Percentiles rank a stretch among this genome's conserved stretches.
These are phyloP conservation scores for Drosophila seguyi DNA, from an alignment of 1,140 invertebrate genomes.

Conservation along the genomic window DNA sequence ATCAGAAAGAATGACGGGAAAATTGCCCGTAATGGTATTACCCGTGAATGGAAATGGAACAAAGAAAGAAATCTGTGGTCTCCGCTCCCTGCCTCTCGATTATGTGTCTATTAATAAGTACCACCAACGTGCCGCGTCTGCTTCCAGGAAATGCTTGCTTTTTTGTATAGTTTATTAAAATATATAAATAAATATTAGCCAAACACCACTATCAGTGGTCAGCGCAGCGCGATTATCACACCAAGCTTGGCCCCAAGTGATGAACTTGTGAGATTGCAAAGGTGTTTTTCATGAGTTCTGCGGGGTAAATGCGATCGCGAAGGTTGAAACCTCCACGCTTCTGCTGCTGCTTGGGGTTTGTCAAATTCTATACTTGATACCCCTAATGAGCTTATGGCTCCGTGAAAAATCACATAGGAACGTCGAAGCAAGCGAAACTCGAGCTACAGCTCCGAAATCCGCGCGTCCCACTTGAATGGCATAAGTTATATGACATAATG, in stretches of 20 bases:
- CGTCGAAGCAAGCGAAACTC: conserved; percentile 21
- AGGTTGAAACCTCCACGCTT: conserved; percentile 3
- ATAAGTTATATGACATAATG: conserved; percentile 57
- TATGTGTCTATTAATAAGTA: conserved; percentile 14
- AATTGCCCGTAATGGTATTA: conserved; percentile 30
- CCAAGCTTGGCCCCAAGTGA: conserved; percentile 22
- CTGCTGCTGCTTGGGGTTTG: background rate
- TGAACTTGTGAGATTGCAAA: conserved; percentile 20
- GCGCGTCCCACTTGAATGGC: conserved; percentile 30
- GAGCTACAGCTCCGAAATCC: conserved; percentile 1
- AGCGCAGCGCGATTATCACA: background rate
- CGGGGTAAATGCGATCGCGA: conserved; percentile 9
- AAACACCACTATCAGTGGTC: conserved; percentile 15
- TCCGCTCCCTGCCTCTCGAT: conserved; percentile 3
- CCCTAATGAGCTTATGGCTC: conserved; percentile 29
- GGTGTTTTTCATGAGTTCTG: background rate
- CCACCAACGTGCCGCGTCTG: background rate
- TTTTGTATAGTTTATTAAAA: conserved; percentile 8
- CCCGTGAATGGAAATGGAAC: conserved; percentile 38
- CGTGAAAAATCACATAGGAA: conserved; percentile 22
- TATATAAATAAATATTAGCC: background rate
- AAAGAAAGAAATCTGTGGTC: conserved; percentile 9
- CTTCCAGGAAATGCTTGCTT: conserved; percentile 19
- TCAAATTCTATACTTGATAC: conserved; percentile 23
- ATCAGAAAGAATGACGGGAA: conserved; percentile 34